phyloP scores from a whole-genome alignment of 2,113 vertebrate genomes.

The Ictidomys tridecemlineatus region DNA sequence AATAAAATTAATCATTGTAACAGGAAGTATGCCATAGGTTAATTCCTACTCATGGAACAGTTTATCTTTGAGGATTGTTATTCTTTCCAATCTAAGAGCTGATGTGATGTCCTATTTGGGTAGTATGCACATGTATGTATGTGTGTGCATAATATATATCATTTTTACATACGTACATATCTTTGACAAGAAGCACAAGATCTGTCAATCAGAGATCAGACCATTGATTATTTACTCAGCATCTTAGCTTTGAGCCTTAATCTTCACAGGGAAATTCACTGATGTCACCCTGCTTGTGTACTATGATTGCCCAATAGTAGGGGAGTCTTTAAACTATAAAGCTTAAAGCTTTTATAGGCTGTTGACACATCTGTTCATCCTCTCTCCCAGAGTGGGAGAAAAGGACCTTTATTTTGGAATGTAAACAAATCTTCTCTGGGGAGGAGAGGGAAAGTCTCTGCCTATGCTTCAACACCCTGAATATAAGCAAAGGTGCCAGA shows the following conservation, averaged over 20 bases:
- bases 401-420: background rate
- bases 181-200: slow-evolving; percentile 11
- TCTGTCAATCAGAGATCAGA: background rate
- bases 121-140: background rate
- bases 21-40: background rate
- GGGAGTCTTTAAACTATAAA: background rate
- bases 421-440: slow-evolving; percentile 44
- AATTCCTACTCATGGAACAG: slow-evolving; percentile 26
- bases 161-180: background rate
- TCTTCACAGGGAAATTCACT: background rate
- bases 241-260: background rate
- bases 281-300: background rate
- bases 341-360: background rate
- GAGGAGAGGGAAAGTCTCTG: background rate
- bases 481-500: background rate
- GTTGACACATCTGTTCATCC: background rate
- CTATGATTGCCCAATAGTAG: background rate
- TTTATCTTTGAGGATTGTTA: slow-evolving; percentile 11
- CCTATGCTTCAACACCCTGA: background rate
- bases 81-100: slow-evolving; percentile 37
- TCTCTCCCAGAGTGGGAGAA: background rate
- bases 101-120: background rate
- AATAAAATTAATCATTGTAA: slow-evolving; percentile 15
- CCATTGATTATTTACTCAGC: background rate
- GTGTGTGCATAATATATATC: background rate